Conservation (phyloP, 2,113 vertebrate genomes). For the Gambusia holbrooki region DNA sequence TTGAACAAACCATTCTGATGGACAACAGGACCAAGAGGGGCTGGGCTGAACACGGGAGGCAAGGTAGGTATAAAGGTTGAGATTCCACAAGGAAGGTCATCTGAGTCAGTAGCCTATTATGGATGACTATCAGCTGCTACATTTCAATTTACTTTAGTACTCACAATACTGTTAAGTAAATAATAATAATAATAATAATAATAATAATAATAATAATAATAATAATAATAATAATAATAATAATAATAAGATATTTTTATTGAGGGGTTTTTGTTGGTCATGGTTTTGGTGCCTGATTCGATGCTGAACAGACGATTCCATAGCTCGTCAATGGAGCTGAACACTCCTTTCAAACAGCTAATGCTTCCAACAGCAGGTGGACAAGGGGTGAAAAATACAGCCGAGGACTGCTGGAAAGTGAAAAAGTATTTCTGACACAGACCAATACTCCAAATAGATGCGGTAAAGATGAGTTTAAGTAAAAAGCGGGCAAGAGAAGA, state of each 20-base stretch:
- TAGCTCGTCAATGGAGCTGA: not conserved
- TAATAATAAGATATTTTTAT: not conserved
- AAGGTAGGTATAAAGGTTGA: slow-evolving; percentile 42
- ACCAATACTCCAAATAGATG: slow-evolving; percentile 34
- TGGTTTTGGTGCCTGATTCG: not conserved
- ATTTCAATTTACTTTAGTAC: not conserved
- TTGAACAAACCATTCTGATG: slow-evolving; percentile 71
- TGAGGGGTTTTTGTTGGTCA: no score
- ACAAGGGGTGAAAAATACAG: not conserved
- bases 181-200: no score
- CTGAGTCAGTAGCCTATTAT: no score
- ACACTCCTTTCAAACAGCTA: not conserved
- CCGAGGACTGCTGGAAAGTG: slow-evolving; percentile 5
- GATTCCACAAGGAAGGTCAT: slow-evolving; percentile 37
- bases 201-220: not conserved
- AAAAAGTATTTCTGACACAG: slow-evolving; percentile 9
- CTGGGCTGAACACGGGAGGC: slow-evolving; percentile 3
- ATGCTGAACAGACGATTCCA: not conserved
- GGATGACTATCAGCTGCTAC: not conserved
- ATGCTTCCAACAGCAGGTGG: slow-evolving; percentile 3
- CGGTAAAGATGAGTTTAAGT: slow-evolving; percentile 38
- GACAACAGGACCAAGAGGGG: slow-evolving; percentile 66
- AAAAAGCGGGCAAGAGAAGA: slow-evolving; percentile 35
- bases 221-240: no score
- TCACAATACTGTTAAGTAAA: not conserved